A percentile compares a stretch with the other conserved stretches of the same genome.
These are phyloP conservation scores for Ranitomeya imitator DNA, from an alignment of 2,113 vertebrate species.

Conservation along the genomic window DNA sequence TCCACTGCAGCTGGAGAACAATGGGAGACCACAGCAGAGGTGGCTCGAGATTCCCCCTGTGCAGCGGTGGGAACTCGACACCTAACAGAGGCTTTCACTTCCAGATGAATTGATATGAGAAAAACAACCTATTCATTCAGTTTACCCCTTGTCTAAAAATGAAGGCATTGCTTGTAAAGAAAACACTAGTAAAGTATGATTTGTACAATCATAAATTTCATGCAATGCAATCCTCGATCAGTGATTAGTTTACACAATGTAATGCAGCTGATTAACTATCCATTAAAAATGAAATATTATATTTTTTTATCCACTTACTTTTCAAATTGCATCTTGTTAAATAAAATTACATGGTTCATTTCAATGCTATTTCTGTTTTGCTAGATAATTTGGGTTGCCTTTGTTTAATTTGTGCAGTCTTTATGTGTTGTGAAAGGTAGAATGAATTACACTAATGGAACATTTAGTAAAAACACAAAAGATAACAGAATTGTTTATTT, in stretches of 20 bases:
- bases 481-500: constrained; percentile 17
- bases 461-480: constrained; percentile 37
- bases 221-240: neutral
- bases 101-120: neutral
- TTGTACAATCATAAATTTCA: neutral
- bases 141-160: neutral
- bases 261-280: constrained; percentile 45
- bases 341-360: constrained; percentile 49
- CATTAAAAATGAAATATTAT: constrained; percentile 50
- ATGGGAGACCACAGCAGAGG: no score
- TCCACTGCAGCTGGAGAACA: no score
- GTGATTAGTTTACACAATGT: constrained; percentile 18
- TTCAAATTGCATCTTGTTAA: constrained; percentile 55
- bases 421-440: constrained; percentile 39
- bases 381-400: constrained; percentile 51
- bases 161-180: neutral
- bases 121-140: neutral
- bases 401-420: constrained; percentile 46
- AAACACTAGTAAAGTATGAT: neutral
- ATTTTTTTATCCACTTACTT: constrained; percentile 49
- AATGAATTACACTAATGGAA: constrained; percentile 43
- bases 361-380: constrained; percentile 49
- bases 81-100: neutral
- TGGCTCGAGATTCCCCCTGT: no score
- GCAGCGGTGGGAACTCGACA: no score